These are phyloP conservation scores for Aurelia aurita DNA, from an alignment of 30 jellyfish, hydroid and myxozoan genomes.

Conservation along the genomic window DNA sequence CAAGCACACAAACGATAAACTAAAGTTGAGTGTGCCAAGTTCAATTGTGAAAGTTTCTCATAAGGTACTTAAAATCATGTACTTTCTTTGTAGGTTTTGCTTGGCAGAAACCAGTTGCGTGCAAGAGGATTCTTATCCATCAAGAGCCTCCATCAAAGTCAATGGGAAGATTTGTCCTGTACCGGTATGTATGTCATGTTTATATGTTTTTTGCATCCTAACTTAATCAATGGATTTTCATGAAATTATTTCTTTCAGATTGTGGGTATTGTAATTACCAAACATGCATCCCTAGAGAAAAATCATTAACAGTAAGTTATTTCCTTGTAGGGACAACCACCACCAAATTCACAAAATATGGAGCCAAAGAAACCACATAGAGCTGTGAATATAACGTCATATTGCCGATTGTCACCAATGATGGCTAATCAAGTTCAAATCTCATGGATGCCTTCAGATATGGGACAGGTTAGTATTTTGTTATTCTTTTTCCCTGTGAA, in stretches of 20 bases:
- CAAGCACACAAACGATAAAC: too few relatives aligned
- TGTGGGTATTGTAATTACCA: background rate
- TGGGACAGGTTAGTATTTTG: conserved; percentile 73
- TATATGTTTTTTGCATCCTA: too few relatives aligned
- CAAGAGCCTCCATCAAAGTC: conserved; percentile 72
- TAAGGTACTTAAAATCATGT: too few relatives aligned
- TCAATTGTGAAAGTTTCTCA: too few relatives aligned
- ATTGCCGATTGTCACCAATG: conserved; percentile 86
- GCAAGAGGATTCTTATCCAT: conserved; percentile 94
- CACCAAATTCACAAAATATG: conserved; percentile 87
- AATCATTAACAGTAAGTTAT: background rate
- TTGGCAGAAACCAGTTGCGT: conserved; percentile 93
- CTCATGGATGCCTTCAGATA: conserved; percentile 94
- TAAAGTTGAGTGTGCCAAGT: too few relatives aligned
- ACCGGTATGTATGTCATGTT: conserved; percentile 94
- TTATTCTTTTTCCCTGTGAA: too few relatives aligned
- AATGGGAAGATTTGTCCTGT: conserved; percentile 82
- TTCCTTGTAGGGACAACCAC: conserved; percentile 87
- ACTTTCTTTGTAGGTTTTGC: conserved; percentile 58
- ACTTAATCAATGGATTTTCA: too few relatives aligned
- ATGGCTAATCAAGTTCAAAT: conserved; percentile 77
- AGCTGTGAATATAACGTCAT: conserved; percentile 86
- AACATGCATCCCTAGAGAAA: background rate
- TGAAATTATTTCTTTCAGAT: too few relatives aligned
- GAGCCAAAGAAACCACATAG: conserved; percentile 97